Evolutionary conservation across 2,888 invertebrate genomes (phyloP), one percentile per base, ranked within the genome.

Genomic region (Caenorhabditis sp.): DNA sequence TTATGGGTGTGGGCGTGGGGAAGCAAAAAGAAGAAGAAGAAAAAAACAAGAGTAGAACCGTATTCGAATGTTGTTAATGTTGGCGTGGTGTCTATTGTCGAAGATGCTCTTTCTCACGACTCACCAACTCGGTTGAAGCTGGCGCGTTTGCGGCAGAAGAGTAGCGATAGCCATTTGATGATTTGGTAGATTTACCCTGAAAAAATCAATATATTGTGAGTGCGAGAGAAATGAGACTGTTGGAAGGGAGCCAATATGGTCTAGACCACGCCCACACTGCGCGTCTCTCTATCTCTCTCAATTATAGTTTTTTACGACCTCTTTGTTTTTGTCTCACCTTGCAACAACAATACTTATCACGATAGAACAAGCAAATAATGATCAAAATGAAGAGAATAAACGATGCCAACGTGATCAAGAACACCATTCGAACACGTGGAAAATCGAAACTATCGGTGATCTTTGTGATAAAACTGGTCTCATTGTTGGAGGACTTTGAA

Each of bases 41-140:
- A 62, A 17, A n/a, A 49, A 24, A 23, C 14, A 37, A 58, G 37
- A 70, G 57, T 63, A 58, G 61, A 27, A 64, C 67, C 67, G 67
- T 67, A 72, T 64, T 71, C 62, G 66, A 70, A 43, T 43, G 43
- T 43, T 43, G 43, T 43, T 43, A 43, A 43, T 23, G 51, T 23
- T 3, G 19, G n/a, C 14, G 17, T 50, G 21, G 51, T 21, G 51
- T 51, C 65, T 66, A 79, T 61, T 79, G 76, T 17, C 69, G 74
- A 31, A 79, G 79, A 55, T 69, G 72, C 62, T 79, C 76, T 66
- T 79, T 79, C 58, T 79, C 79, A 53, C 71, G 71, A 77, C 76
- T 75, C 65, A 79, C 79, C 69, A 79, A 53, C 62, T 77, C 76
- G 24, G 66, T 74, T 59, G 65, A 62, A 27, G 71, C 62, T 43